phyloP scores from a whole-genome alignment of 2,113 vertebrate genomes.

The Pandion haliaetus region DNA sequence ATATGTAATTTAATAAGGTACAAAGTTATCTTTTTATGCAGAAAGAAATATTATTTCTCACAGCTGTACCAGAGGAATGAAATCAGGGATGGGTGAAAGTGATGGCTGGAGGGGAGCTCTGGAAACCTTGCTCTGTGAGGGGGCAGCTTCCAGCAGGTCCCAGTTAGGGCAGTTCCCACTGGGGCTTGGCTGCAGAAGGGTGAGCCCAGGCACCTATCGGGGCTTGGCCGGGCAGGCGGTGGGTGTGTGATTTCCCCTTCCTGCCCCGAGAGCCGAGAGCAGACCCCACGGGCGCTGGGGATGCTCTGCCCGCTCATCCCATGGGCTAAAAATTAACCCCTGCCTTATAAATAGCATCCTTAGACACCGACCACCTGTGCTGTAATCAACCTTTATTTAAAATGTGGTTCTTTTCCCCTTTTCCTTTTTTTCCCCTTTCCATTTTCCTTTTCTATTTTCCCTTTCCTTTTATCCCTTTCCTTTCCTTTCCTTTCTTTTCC shows the following conservation, averaged over 20 bases:
- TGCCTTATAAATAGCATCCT: neutral
- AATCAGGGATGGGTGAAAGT: fast-evolving
- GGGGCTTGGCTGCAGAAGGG: neutral
- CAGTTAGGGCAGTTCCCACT: neutral
- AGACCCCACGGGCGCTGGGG: fast-evolving
- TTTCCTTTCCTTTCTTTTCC: no score
- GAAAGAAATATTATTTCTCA: neutral
- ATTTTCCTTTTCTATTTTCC: neutral
- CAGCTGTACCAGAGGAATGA: no score
- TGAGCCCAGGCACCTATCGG: neutral
- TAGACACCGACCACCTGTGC: fast-evolving
- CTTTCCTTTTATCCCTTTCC: neutral
- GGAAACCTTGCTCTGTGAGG: neutral
- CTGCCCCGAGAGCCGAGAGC: fast-evolving
- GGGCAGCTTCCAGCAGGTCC: neutral
- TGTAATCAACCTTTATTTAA: neutral
- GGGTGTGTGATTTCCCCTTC: fast-evolving
- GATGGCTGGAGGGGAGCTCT: neutral
- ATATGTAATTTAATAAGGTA: neutral
- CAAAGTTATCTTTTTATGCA: neutral
- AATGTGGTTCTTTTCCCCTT: fast-evolving
- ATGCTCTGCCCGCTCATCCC: neutral
- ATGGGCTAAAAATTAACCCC: fast-evolving
- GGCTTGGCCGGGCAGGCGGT: fast-evolving
- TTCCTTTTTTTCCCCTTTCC: neutral